A percentile compares a stretch with the other conserved stretches of the same genome.
These are phyloP conservation scores for Gouania willdenowi DNA, from an alignment of 2,797 vertebrate genomes.

Conservation along the genomic window DNA sequence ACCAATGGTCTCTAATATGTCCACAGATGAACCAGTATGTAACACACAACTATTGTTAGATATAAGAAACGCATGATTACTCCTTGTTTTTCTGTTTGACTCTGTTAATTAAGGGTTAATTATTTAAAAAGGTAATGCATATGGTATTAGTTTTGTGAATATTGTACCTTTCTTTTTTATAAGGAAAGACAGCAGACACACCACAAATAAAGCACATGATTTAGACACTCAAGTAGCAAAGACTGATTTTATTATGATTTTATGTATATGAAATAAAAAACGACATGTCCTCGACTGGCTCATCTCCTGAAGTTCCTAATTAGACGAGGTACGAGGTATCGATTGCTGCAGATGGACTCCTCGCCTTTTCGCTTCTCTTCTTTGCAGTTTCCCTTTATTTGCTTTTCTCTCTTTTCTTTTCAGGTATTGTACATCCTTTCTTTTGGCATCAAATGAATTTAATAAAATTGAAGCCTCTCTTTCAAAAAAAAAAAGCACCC, in stretches of 20 bases:
- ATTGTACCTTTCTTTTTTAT: neutral
- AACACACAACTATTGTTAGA: constrained; percentile 65
- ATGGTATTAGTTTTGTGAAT: neutral
- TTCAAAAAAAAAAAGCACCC: neutral
- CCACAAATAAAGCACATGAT: neutral
- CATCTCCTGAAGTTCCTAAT: constrained; percentile 4
- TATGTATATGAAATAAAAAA: constrained; percentile 16
- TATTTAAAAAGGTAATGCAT: no score
- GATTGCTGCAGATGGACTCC: constrained; percentile 73
- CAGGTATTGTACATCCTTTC: constrained; percentile 32
- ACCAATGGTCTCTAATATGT: constrained; percentile 92
- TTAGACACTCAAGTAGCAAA: constrained; percentile 2
- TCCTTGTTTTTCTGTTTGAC: constrained; percentile 13
- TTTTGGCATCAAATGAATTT: neutral
- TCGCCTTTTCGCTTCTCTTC: constrained; percentile 46
- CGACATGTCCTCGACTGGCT: constrained; percentile 6
- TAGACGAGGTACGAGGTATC: constrained; percentile 18
- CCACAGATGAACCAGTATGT: constrained; percentile 95
- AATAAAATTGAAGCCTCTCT: neutral
- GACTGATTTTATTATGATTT: no score
- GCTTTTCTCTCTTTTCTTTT: constrained; percentile 35
- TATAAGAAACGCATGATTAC: constrained; percentile 28
- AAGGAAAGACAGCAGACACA: neutral
- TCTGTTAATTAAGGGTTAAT: constrained; percentile 7
- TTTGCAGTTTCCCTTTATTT: constrained; percentile 39